These are phyloP conservation scores for Cerastis rubricosa DNA, from an alignment of 2,888 invertebrate species.

Conservation along the genomic window DNA sequence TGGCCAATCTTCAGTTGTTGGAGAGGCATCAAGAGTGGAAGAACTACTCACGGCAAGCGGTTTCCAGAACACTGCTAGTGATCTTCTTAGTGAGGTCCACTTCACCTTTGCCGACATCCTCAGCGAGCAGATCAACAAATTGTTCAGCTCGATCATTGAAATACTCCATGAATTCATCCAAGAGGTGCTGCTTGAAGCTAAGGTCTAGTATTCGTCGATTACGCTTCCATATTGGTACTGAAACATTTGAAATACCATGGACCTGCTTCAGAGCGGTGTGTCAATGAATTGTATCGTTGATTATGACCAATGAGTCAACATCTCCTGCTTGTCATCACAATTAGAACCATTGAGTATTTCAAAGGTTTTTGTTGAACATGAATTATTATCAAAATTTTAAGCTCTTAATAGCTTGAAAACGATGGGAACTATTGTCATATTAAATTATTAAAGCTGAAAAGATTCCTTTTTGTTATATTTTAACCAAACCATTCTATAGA, in stretches of 20 bases:
- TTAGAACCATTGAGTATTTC: no score
- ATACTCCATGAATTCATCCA: slow-evolving; percentile 59
- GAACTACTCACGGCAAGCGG: slow-evolving; percentile 63
- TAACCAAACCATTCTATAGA: no score
- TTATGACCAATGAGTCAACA: not conserved
- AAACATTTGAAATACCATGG: slow-evolving; percentile 22
- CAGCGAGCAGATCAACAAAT: slow-evolving; percentile 37
- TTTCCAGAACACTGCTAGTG: slow-evolving; percentile 59
- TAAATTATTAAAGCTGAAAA: no score
- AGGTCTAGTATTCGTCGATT: slow-evolving; percentile 61
- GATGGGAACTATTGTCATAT: no score
- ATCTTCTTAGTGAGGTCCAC: slow-evolving; percentile 56
- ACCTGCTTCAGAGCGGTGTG: not conserved
- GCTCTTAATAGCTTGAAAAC: not conserved
- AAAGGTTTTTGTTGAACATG: not conserved
- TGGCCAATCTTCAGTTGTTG: not conserved
- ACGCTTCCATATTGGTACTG: slow-evolving; percentile 65
- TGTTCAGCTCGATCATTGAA: slow-evolving; percentile 59
- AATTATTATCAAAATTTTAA: not conserved
- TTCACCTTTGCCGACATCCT: slow-evolving; percentile 49
- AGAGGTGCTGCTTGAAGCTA: slow-evolving; percentile 61
- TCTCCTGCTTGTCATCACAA: no score
- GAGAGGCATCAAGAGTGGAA: no score
- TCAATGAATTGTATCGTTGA: not conserved
- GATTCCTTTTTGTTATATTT: no score